Evolutionary conservation across 2,113 vertebrate species (phyloP), one percentile per base, ranked within the genome.

Genomic region (Oreochromis niloticus): DNA sequence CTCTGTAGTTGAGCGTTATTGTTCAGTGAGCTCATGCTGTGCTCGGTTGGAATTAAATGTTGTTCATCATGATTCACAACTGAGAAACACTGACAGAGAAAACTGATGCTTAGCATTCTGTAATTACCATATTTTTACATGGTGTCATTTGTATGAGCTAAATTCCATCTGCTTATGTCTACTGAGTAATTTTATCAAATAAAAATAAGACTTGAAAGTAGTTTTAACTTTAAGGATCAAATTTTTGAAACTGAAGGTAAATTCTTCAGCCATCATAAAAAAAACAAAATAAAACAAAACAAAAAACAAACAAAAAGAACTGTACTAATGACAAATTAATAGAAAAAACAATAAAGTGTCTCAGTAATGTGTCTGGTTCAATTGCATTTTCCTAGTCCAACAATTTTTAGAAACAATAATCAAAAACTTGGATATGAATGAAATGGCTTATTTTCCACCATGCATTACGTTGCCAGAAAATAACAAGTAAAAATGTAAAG

Each of bases 211-310:
- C 12, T 16, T 73, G 8, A 46, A 43, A 73, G n/a, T 71, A 24
- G 7, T 27, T 27, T 73, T 73, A 22, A 73, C 66, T 71, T 43
- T 24, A 73, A 46, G 14, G 22, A 27, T 46, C 14, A 1, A 36
- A 36, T 34, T 36, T 34, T 36, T 36, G 32, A 63, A 63, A 36
- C 1, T 34, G 9, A 11, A 63, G 16, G 16, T 34, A 34, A 63
- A 63, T 34, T 34, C 59, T 63, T 63, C 59, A 34, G 59, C 30
- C 59, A 63, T 63, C 16, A 34, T 63, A 63, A 63, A 54, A 61
- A 61, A 32, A 63, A 6, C 32, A 32, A 10, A 61, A 61, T 17
- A 17, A 61, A 61, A 59, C 14, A 17, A 59, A 32, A 16, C 7
- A 59, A 32, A 17, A 59, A 32, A 59, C 14, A 59, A 61, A 61